phyloP scores from a whole-genome alignment of 2,888 invertebrate species.

The Yponomeuta evonymella region DNA sequence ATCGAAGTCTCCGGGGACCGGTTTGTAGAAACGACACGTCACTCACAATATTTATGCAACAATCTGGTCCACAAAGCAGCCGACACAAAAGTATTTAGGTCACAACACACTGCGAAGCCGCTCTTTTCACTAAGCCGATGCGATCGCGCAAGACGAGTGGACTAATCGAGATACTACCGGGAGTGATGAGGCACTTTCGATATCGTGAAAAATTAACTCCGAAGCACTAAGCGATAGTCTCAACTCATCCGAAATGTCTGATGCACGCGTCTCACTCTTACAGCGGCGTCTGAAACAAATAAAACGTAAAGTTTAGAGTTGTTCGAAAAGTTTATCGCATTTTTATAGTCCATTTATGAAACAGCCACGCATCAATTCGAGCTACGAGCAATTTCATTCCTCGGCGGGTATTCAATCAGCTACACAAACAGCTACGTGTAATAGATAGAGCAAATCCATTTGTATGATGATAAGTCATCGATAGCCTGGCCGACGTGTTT shows the following conservation, averaged over 20 bases:
- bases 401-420: not conserved
- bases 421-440: not conserved
- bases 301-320: not conserved
- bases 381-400: not conserved
- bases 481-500: not conserved
- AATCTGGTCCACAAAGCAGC: slow-evolving; percentile 25
- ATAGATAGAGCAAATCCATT: not conserved
- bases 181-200: slow-evolving; percentile 38
- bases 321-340: slow-evolving; percentile 1
- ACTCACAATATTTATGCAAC: slow-evolving; percentile 29
- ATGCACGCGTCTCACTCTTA: not conserved
- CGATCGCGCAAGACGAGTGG: slow-evolving; percentile 5
- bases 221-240: slow-evolving; percentile 23
- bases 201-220: slow-evolving; percentile 26
- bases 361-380: not conserved
- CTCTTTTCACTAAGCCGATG: slow-evolving; percentile 7
- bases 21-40: slow-evolving; percentile 35
- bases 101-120: slow-evolving; percentile 7
- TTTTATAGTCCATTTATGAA: not conserved
- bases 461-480: slow-evolving; percentile 13
- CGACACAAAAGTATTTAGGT: slow-evolving; percentile 6
- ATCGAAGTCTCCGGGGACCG: slow-evolving; percentile 39
- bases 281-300: slow-evolving; percentile 1
- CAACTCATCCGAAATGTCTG: not conserved
- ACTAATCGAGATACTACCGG: slow-evolving; percentile 25